A percentile compares a stretch with the other conserved stretches of the same genome.
These are phyloP conservation scores for Setipinna tenuifilis DNA, from an alignment of 2,797 vertebrate species.

Conservation along the genomic window DNA sequence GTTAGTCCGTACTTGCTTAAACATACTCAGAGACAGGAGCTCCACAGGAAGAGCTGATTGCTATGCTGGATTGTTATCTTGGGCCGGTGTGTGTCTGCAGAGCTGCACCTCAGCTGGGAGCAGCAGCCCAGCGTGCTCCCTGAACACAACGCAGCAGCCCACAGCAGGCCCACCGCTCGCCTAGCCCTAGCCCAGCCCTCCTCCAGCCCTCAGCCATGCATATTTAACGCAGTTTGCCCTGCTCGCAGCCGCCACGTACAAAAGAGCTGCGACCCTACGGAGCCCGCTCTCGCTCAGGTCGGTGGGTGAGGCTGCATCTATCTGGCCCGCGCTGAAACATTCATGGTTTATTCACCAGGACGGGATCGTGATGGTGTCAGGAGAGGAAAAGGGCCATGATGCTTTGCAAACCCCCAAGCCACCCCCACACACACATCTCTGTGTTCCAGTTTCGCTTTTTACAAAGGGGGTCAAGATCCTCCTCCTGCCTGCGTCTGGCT, in stretches of 20 bases:
- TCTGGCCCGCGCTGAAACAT: background rate
- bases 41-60: background rate
- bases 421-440: background rate
- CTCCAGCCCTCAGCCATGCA: background rate
- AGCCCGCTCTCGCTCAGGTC: background rate
- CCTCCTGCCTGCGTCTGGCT: background rate
- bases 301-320: background rate
- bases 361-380: background rate
- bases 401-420: background rate
- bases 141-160: background rate
- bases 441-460: background rate
- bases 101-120: background rate
- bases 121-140: background rate
- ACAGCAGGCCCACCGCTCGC: background rate
- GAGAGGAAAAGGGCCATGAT: background rate
- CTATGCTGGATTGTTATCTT: background rate
- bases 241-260: background rate
- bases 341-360: background rate
- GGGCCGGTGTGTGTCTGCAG: background rate
- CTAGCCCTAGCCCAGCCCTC: no score
- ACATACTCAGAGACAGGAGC: background rate
- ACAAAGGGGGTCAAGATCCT: background rate
- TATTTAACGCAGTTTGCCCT: background rate
- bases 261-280: background rate
- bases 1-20: background rate